Conservation (phyloP, 2,797 vertebrate genomes). For the Carduelis carduelis region DNA sequence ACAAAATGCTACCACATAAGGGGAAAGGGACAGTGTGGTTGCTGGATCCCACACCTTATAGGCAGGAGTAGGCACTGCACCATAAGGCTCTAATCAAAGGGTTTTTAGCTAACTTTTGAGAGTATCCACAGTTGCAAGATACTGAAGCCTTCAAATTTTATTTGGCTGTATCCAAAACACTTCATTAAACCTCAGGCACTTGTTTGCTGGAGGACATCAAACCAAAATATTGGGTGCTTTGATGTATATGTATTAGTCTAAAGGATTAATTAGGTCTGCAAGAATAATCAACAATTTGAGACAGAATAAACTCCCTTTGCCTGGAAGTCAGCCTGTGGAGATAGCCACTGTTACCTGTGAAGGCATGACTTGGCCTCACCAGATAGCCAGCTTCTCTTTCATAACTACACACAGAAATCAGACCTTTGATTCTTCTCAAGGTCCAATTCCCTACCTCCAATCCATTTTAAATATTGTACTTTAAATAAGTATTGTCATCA, state of each 20-base stretch:
- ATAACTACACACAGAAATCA: background rate
- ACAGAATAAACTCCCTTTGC: background rate
- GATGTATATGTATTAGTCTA: background rate
- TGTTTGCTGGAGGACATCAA: background rate
- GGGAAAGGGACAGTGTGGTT: background rate
- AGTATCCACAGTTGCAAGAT: background rate
- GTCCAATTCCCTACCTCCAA: background rate
- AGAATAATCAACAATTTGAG: background rate
- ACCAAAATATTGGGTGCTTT: background rate
- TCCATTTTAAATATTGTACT: background rate
- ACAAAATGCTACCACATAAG: accelerated
- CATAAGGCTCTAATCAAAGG: background rate
- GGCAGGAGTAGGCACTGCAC: background rate
- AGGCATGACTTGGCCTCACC: background rate
- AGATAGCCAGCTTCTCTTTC: background rate
- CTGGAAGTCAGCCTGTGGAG: background rate
- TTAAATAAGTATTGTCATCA: background rate
- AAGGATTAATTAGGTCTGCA: background rate
- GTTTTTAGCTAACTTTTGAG: background rate
- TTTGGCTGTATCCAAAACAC: background rate
- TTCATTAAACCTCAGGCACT: background rate
- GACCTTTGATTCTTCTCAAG: background rate
- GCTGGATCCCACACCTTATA: accelerated
- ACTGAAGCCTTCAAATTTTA: background rate
- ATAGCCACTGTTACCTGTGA: background rate